Conservation (phyloP, 2,113 vertebrate species). For the Erythrolamprus reginae region DNA sequence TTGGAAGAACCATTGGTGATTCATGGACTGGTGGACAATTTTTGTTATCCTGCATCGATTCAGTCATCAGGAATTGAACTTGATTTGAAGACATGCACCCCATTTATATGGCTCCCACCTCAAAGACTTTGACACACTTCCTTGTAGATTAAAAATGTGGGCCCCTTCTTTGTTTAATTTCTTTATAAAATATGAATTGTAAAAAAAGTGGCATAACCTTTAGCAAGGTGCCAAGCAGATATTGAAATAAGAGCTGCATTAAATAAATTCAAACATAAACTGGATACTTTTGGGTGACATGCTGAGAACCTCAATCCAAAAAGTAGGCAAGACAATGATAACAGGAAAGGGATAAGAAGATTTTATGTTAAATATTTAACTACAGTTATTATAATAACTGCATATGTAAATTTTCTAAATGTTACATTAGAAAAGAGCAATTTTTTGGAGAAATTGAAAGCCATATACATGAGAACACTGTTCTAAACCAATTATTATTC, state of each 20-base stretch:
- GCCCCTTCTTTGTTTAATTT: neutral
- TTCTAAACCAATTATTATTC: neutral
- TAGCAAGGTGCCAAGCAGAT: neutral
- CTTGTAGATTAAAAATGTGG: neutral
- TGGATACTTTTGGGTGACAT: neutral
- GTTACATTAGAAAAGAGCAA: neutral
- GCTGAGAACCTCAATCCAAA: neutral
- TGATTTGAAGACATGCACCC: too few relatives aligned
- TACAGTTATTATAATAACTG: neutral
- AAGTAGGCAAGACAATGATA: neutral
- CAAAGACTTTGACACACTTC: neutral
- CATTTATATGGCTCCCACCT: neutral
- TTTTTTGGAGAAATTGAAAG: neutral
- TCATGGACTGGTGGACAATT: too few relatives aligned
- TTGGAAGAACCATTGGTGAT: too few relatives aligned
- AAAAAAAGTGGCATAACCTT: neutral
- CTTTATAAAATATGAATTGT: neutral
- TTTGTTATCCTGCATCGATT: too few relatives aligned
- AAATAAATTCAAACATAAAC: neutral
- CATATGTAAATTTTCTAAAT: neutral
- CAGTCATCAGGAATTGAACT: too few relatives aligned
- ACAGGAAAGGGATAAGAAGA: neutral
- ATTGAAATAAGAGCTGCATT: neutral
- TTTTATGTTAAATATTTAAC: neutral
- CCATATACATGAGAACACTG: neutral